phyloP scores from a whole-genome alignment of 1,140 invertebrate species.

The Cherax quadricarinatus region DNA sequence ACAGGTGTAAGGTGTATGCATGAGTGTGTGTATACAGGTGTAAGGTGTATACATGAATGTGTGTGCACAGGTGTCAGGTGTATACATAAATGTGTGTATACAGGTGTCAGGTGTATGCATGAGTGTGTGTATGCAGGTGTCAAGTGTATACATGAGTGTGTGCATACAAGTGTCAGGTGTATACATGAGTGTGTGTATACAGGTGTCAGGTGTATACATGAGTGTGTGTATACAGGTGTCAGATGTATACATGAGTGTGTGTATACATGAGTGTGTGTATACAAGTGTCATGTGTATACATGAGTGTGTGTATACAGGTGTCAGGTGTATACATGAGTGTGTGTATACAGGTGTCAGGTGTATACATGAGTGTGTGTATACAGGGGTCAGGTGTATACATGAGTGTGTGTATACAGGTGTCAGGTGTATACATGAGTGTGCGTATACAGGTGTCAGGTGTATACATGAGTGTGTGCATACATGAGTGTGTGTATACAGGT shows the following conservation, averaged over 20 bases:
- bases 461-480: too few relatives aligned
- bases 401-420: too few relatives aligned
- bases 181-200: background rate
- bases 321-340: conserved; percentile 27
- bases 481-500: conserved; percentile 8
- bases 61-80: too few relatives aligned
- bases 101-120: background rate
- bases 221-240: too few relatives aligned
- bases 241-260: conserved; percentile 9
- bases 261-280: background rate
- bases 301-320: conserved; percentile 11
- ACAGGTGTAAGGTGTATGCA: conserved; percentile 12
- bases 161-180: conserved; percentile 36
- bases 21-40: background rate
- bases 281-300: too few relatives aligned
- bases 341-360: conserved; percentile 32
- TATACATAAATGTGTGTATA: background rate
- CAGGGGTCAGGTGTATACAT: background rate
- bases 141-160: conserved; percentile 20
- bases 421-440: conserved; percentile 11
- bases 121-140: conserved; percentile 14
- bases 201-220: conserved; percentile 12
- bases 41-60: conserved; percentile 33
- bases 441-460: background rate
- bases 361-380: background rate